Percentiles rank a stretch among this genome's conserved stretches.
Evolutionary conservation across 1,140 invertebrate species (phyloP).

Genomic region (Acarapis woodi): DNA sequence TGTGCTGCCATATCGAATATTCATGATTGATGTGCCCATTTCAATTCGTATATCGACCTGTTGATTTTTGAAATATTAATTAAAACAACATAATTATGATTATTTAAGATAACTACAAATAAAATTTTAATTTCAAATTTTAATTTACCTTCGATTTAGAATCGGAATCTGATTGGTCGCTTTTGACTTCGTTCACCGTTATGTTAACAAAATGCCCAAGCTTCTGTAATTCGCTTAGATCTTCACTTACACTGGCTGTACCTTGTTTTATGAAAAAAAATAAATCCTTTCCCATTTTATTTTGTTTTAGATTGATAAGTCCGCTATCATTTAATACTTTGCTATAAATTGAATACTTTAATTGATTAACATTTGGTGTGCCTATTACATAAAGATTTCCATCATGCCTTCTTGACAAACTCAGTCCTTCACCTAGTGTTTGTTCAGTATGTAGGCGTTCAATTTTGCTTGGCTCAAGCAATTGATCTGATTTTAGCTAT

Average conservation of each 20-base stretch:
- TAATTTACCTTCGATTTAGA: neutral
- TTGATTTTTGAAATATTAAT: neutral
- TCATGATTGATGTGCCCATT: conserved; percentile 55
- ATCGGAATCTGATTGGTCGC: conserved; percentile 7
- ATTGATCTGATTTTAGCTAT: neutral
- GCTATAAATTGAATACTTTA: conserved; percentile 65
- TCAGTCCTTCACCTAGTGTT: neutral
- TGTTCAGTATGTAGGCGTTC: neutral
- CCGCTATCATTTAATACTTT: conserved; percentile 76
- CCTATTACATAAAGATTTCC: conserved; percentile 17
- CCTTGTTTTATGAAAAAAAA: conserved; percentile 77
- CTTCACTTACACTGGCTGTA: conserved; percentile 31
- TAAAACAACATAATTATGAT: neutral
- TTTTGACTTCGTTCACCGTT: conserved; percentile 31
- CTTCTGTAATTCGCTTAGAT: conserved; percentile 36
- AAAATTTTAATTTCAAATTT: neutral
- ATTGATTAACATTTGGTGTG: conserved; percentile 23
- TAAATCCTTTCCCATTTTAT: conserved; percentile 57
- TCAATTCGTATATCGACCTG: conserved; percentile 38
- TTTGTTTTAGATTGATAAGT: conserved; percentile 67
- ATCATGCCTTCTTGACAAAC: neutral
- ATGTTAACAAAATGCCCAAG: conserved; percentile 74
- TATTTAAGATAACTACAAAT: neutral
- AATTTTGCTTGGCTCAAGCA: neutral
- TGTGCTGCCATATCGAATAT: conserved; percentile 67